phyloP scores from a whole-genome alignment of 2,888 invertebrate species.

The Acanthopleura granulata region DNA sequence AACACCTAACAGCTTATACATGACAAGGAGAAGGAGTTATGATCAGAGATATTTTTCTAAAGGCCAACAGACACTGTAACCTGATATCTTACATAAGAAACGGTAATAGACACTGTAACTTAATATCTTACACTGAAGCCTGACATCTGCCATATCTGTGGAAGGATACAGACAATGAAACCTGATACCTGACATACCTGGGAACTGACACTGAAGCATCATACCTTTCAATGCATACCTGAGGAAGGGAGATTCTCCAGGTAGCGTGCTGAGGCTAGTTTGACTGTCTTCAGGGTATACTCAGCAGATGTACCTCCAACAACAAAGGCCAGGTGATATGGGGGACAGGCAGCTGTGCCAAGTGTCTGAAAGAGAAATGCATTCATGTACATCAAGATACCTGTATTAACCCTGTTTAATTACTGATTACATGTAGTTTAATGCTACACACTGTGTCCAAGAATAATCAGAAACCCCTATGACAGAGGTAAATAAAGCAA shows the following conservation, averaged over 20 bases:
- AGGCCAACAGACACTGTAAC: too few species aligned
- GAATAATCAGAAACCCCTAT: too few species aligned
- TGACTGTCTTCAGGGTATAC: slow-evolving; percentile 68
- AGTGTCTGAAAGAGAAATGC: slow-evolving; percentile 55
- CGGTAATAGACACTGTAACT: too few species aligned
- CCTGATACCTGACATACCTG: not conserved
- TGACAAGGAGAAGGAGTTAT: too few species aligned
- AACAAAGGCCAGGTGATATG: slow-evolving; percentile 69
- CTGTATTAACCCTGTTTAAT: too few species aligned
- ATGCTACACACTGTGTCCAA: too few species aligned
- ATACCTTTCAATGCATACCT: slow-evolving; percentile 45
- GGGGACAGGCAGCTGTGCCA: slow-evolving; percentile 70
- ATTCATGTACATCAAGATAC: too few species aligned
- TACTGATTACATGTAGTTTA: too few species aligned
- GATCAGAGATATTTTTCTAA: too few species aligned
- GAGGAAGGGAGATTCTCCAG: slow-evolving; percentile 64
- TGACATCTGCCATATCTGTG: not conserved
- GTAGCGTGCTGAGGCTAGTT: slow-evolving; percentile 67
- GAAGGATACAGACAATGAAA: not conserved
- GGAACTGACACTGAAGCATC: not conserved
- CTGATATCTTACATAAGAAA: too few species aligned
- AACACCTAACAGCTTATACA: too few species aligned
- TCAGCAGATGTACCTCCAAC: slow-evolving; percentile 70
- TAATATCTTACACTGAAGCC: not conserved
- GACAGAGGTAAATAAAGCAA: too few species aligned